These are phyloP conservation scores for Lophura nycthemera DNA, from an alignment of 2,113 vertebrate genomes.

Conservation along the genomic window DNA sequence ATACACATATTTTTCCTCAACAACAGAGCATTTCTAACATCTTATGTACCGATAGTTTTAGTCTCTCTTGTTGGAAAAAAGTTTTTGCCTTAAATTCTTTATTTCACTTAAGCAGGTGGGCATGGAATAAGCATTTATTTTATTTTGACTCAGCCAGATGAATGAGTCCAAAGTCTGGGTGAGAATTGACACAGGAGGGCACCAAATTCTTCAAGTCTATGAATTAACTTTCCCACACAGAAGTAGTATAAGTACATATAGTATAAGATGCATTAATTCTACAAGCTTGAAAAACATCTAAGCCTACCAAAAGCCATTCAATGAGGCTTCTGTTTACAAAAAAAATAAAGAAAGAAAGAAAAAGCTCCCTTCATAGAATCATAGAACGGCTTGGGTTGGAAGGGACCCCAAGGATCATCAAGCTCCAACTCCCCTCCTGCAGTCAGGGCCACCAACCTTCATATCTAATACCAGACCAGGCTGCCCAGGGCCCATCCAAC, in stretches of 20 bases:
- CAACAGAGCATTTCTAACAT: not conserved
- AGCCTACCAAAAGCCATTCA: not conserved
- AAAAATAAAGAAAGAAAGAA: no score
- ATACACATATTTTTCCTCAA: not conserved
- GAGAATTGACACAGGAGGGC: not conserved
- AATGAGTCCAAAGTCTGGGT: not conserved
- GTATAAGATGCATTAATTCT: not conserved
- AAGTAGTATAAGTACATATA: not conserved
- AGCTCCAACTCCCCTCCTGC: no score
- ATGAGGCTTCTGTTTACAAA: not conserved
- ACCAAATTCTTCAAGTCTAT: not conserved
- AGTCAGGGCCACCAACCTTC: no score
- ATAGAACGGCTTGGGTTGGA: no score
- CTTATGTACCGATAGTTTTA: accelerated
- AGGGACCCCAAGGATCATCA: no score
- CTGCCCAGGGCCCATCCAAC: no score
- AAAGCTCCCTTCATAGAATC: no score
- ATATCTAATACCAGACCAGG: no score
- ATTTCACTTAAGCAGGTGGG: not conserved
- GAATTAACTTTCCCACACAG: not conserved
- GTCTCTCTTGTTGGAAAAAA: not conserved
- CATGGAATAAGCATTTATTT: not conserved
- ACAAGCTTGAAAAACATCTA: not conserved
- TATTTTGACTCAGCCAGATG: not conserved
- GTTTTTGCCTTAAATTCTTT: not conserved